Conservation (phyloP, 2,888 invertebrate genomes). For the Euclidia mi region DNA sequence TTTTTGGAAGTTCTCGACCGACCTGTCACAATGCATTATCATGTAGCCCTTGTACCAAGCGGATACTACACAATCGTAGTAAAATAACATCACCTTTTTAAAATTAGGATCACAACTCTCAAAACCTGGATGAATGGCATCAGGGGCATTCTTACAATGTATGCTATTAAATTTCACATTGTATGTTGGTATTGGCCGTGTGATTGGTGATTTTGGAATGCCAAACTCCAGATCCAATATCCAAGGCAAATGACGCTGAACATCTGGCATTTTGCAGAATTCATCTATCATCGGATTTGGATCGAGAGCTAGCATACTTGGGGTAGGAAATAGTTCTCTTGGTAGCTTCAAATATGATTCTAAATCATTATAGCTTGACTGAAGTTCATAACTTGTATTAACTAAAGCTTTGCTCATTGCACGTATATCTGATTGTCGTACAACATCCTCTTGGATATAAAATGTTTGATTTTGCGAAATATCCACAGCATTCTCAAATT, state of each 20-base stretch:
- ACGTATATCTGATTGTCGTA: background rate
- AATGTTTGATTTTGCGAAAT: background rate
- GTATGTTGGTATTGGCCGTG: slow-evolving; percentile 71
- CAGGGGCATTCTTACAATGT: slow-evolving; percentile 71
- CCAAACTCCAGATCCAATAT: slow-evolving; percentile 79
- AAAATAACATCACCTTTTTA: slow-evolving; percentile 67
- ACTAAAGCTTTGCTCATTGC: slow-evolving; percentile 4
- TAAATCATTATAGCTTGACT: slow-evolving; percentile 45
- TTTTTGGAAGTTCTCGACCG: slow-evolving; percentile 76
- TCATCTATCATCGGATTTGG: slow-evolving; percentile 78
- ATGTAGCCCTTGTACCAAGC: slow-evolving; percentile 76
- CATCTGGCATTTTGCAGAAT: slow-evolving; percentile 68
- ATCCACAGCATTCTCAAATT: background rate
- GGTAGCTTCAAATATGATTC: slow-evolving; percentile 70
- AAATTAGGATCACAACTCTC: slow-evolving; percentile 71
- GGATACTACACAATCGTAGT: slow-evolving; percentile 75
- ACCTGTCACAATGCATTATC: slow-evolving; percentile 63
- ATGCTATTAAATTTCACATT: slow-evolving; percentile 73
- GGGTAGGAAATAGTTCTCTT: slow-evolving; percentile 70
- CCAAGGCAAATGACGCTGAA: slow-evolving; percentile 67
- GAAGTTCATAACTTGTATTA: slow-evolving; percentile 8
- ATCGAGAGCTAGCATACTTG: slow-evolving; percentile 68
- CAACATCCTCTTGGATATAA: background rate
- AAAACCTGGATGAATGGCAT: slow-evolving; percentile 76
- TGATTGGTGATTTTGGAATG: slow-evolving; percentile 63